Evolutionary conservation across 1,140 invertebrate genomes (phyloP).

Genomic region (Meloidogyne chitwoodi): DNA sequence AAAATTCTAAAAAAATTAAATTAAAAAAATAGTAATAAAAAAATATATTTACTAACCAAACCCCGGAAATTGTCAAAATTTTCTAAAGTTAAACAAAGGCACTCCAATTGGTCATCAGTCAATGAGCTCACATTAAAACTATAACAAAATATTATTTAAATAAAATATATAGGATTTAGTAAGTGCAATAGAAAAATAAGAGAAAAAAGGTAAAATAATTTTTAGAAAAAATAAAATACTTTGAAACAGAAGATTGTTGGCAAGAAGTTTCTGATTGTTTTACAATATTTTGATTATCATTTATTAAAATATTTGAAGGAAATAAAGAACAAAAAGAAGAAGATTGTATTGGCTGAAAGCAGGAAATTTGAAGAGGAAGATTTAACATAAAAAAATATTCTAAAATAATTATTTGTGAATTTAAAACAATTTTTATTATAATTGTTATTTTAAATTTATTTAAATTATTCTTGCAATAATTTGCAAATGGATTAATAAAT

Average conservation of each 20-base stretch:
- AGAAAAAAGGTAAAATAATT: background rate
- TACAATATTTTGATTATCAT: background rate
- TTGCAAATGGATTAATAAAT: background rate
- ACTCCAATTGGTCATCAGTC: conserved; percentile 21
- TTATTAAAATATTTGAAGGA: background rate
- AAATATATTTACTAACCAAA: conserved; percentile 1
- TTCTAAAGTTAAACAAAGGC: conserved; percentile 20
- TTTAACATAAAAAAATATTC: background rate
- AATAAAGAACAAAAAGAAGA: background rate
- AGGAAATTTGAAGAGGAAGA: background rate
- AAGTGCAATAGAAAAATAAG: too few relatives aligned
- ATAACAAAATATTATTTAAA: background rate
- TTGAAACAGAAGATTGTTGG: background rate
- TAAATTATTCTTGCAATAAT: too few relatives aligned
- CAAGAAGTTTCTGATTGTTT: background rate
- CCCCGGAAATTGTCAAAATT: conserved; percentile 19
- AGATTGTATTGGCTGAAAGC: background rate
- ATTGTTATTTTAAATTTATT: too few relatives aligned
- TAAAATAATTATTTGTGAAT: too few relatives aligned
- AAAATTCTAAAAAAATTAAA: conserved; percentile 4
- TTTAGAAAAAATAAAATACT: background rate
- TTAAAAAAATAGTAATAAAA: background rate
- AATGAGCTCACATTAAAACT: background rate
- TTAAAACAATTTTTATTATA: too few relatives aligned
- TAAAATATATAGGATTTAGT: background rate